Base-by-base conservation (phyloP, 2,888 invertebrate species). In the Drosophila birchii region DNA sequence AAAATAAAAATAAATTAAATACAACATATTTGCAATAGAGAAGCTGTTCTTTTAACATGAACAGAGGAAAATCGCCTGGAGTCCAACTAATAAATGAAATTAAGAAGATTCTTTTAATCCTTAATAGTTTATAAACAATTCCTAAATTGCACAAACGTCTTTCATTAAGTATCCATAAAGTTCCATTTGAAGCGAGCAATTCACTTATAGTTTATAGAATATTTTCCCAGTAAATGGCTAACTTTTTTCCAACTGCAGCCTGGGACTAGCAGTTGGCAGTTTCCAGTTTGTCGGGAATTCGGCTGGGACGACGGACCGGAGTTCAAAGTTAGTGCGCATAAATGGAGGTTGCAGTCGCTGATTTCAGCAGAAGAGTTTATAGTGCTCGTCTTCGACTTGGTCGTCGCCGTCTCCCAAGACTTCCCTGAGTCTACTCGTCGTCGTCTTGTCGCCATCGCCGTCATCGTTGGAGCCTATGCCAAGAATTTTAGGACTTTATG, bases 261-360 rank as follows among this genome's bases (percentile, higher is more conserved):
- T 53, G 55, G 66, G 78, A 66, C 73, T 51, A 9, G 36, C 36
- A 61, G 61, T 62, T 62, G 62, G 62, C 64, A 43, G 71, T 79
- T 78, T 70, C 62, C 74, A 80, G 74, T 74, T 80, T 69, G 56
- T 69, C 68, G 60, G 57, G 75, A 72, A 74, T 72, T 74, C 62
- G 72, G 56, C 45, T 56, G 34, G 47, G 67, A 66, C 64, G 67
- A 66, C 43, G 63, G 70, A 69, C 73, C 57, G 47, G 41, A 78
- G 57, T 70, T 66, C 66, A 80, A 71, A 71, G 81, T 71, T 63
- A 69, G 71, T 79, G 75, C 81, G 81, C 81, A 71, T 77, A 76
- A 75, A 80, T 79, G 75, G 66, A 76, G 71, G 76, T 75, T 75
- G 75, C 26, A 75, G 61, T 69, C 74, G 64, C 69, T 58, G 62